Evolutionary conservation across 1,140 invertebrate genomes (phyloP).

Genomic region (Lamellibrachia luymesi): DNA sequence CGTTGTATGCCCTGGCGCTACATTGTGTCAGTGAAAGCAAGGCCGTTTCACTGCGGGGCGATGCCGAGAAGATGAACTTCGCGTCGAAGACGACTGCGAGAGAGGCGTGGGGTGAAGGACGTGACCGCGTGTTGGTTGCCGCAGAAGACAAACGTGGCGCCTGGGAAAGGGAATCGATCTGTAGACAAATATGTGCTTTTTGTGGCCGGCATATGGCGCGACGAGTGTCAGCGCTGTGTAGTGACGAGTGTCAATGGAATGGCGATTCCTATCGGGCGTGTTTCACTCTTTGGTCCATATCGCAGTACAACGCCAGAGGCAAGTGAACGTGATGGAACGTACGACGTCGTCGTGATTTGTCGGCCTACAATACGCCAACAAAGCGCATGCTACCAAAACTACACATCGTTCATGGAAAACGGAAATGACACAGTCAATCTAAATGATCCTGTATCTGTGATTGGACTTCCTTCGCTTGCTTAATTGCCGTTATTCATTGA

Average conservation of each 20-base stretch:
- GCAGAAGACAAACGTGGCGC: background rate
- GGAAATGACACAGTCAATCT: background rate
- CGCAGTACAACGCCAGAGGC: background rate
- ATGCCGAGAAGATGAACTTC: background rate
- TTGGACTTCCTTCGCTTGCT: background rate
- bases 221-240: background rate
- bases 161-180: background rate
- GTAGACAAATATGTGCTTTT: background rate
- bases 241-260: background rate
- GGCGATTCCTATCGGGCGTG: background rate
- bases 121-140: background rate
- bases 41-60: background rate
- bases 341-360: background rate
- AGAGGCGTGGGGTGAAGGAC: background rate
- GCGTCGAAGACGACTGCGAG: background rate
- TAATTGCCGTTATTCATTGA: background rate
- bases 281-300: background rate
- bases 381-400: background rate
- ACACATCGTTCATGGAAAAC: background rate
- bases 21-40: background rate
- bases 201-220: background rate
- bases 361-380: background rate
- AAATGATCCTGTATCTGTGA: background rate
- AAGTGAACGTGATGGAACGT: background rate
- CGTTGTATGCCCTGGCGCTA: background rate